A percentile compares a stretch with the other conserved stretches of the same genome.
phyloP scores from a whole-genome alignment of 2,113 vertebrate species.

The Plecotus auritus region DNA sequence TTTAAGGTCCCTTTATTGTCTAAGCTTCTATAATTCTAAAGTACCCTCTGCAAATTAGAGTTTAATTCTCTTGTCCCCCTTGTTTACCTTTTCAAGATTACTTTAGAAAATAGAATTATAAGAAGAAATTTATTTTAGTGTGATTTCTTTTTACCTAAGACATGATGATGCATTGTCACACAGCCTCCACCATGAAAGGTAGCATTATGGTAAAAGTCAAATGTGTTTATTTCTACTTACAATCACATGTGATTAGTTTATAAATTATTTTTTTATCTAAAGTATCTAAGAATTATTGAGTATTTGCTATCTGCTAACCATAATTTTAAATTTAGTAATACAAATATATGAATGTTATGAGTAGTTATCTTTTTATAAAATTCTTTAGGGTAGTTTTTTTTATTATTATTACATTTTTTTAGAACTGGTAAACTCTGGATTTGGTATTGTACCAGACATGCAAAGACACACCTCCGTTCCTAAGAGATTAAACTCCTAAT shows the following conservation, averaged over 20 bases:
- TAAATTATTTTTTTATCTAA: background rate
- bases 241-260: background rate
- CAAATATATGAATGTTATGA: background rate
- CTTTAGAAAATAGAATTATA: background rate
- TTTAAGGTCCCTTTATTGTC: background rate
- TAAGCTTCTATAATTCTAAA: background rate
- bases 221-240: background rate
- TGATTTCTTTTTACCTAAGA: constrained; percentile 16
- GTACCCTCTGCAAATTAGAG: background rate
- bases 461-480: constrained; percentile 46
- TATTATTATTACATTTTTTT: background rate
- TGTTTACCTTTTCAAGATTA: background rate
- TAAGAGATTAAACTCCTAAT: constrained; percentile 49
- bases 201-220: background rate
- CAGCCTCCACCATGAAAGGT: background rate
- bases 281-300: background rate
- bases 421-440: background rate
- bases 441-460: background rate
- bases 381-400: background rate
- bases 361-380: background rate
- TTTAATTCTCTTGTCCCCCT: background rate
- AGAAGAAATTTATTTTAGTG: background rate
- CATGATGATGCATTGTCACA: background rate
- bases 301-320: background rate
- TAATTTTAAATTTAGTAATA: background rate